Evolutionary conservation across 2,797 vertebrate species (phyloP).

Genomic region (Takifugu ocellatus): DNA sequence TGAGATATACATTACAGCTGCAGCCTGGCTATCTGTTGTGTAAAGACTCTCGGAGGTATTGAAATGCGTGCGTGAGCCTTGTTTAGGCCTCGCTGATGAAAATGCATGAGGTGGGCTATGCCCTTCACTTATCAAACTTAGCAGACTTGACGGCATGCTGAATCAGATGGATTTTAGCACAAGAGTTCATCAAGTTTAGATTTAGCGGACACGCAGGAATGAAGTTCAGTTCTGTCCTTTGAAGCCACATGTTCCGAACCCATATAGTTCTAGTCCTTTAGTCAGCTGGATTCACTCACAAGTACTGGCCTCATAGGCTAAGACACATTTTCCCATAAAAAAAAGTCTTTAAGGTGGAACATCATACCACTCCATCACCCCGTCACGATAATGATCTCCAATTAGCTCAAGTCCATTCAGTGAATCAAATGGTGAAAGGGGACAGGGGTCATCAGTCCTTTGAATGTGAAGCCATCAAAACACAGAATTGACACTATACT

Average conservation of each 20-base stretch:
- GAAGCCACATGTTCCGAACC: constrained; percentile 23
- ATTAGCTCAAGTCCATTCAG: constrained; percentile 72
- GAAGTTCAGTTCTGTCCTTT: constrained; percentile 15
- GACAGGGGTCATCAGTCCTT: constrained; percentile 61
- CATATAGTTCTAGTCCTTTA: no score
- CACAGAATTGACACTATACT: constrained; percentile 50
- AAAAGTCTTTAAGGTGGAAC: constrained; percentile 42
- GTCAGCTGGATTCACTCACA: background rate
- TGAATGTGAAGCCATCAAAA: constrained; percentile 52
- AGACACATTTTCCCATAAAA: constrained; percentile 12
- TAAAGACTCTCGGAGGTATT: constrained; percentile 69
- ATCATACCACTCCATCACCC: constrained; percentile 66
- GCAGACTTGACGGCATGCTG: constrained; percentile 62
- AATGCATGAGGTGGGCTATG: constrained; percentile 71
- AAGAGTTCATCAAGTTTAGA: constrained; percentile 67
- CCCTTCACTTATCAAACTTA: constrained; percentile 76
- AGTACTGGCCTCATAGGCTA: constrained; percentile 1
- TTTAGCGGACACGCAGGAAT: constrained; percentile 55
- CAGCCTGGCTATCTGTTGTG: constrained; percentile 64
- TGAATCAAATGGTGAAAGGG: constrained; percentile 62
- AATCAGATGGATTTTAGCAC: constrained; percentile 61
- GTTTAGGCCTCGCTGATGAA: constrained; percentile 68
- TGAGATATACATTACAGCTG: constrained; percentile 66
- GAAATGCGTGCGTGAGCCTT: constrained; percentile 69
- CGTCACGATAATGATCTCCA: constrained; percentile 71